Conservation (phyloP, 92 coral and sea anemone species). For the Ricordea florida region DNA sequence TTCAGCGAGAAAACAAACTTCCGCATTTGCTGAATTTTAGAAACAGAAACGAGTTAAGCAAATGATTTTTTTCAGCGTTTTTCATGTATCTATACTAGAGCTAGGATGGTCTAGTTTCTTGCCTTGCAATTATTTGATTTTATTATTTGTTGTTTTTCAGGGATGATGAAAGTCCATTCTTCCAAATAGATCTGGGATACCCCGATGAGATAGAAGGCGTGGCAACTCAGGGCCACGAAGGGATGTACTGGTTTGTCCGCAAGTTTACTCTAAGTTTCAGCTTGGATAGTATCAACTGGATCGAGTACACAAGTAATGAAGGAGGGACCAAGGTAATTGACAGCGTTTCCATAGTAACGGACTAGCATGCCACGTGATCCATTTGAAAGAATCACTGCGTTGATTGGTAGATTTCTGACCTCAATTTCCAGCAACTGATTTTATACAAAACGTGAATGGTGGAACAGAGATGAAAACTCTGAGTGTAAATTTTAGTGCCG, state of each 20-base stretch:
- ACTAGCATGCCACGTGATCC: too few species aligned
- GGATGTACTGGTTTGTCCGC: constrained; percentile 17
- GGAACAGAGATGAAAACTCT: background rate
- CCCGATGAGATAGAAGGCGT: constrained; percentile 21
- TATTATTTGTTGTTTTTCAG: background rate
- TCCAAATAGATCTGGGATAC: constrained; percentile 21
- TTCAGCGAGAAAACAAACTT: too few species aligned
- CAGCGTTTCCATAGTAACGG: too few species aligned
- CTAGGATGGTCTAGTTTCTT: background rate
- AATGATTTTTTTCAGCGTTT: background rate
- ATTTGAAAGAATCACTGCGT: background rate
- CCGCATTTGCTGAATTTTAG: too few species aligned
- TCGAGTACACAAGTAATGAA: background rate
- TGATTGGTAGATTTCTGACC: too few species aligned
- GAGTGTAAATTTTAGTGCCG: background rate
- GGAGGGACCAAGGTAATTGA: constrained; percentile 5
- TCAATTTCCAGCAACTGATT: too few species aligned
- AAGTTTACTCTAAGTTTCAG: constrained; percentile 19
- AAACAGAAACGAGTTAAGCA: too few species aligned
- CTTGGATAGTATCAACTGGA: constrained; percentile 2
- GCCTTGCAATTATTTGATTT: background rate
- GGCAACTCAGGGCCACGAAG: constrained; percentile 19
- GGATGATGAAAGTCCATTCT: constrained; percentile 3
- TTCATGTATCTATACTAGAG: background rate
- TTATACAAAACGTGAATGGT: too few species aligned